Evolutionary conservation across 2,888 invertebrate species (phyloP), one percentile per base, ranked within the genome.

Genomic region (Hypomecis atomaria): DNA sequence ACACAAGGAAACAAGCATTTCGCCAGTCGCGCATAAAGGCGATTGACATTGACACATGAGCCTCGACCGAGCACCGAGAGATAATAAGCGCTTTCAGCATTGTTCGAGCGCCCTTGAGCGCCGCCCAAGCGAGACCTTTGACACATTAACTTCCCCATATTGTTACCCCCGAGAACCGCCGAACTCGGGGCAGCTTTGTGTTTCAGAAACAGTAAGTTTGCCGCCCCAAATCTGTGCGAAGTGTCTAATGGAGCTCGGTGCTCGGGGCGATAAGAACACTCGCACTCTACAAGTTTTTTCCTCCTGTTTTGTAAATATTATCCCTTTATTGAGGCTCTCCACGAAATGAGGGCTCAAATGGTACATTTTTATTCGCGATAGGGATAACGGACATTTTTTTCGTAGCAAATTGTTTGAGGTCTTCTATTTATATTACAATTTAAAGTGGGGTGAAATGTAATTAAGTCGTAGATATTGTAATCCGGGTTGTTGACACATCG

Each of bases 161-260:
- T 75, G 72, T 66, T 76, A 71, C 67, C 69, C 69, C 68, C 67
- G 64, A 63, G 70, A 59, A 54, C 73, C 68, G 59, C 62, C 55
- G 70, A 65, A 71, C 68, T 72, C 73, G 63, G 70, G 69, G 74
- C 80, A 76, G 79, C 84, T 76, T 71, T 71, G 72, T 77, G 79
- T 78, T 79, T 78, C 83, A 83, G 73, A 75, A 78, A 80, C 76
- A 76, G 81, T 82, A 81, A 81, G 82, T 77, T 77, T 75, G 79
- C 74, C 81, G 83, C 85, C 83, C 88, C 84, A 77, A 89, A 88
- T 85, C 84, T 83, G 78, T 80, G 83, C 85, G 81, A 89, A 90
- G 91, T 89, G 88, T 86, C 85, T 89, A 89, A 90, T 88, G 88
- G 85, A 85, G 82, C 86, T 77, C 83, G 78, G 77, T 78, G 86